Evolutionary conservation across 1,140 invertebrate species (phyloP).

Genomic region (Drosophila gunungcola): DNA sequence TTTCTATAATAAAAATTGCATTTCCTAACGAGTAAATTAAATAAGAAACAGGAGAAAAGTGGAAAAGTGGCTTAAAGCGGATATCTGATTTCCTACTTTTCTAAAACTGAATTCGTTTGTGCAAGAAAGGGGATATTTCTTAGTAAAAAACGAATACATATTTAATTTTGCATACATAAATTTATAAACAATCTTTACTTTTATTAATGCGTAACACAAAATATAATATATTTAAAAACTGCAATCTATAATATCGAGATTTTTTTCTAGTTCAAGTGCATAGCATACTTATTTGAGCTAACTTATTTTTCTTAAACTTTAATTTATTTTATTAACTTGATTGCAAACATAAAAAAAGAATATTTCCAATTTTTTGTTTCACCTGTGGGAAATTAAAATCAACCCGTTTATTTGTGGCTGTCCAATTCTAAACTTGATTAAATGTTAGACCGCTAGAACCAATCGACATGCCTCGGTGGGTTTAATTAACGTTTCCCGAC

Average conservation of each 20-base stretch:
- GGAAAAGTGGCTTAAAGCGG: constrained; percentile 54
- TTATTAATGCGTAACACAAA: no score
- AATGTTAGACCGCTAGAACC: constrained; percentile 8
- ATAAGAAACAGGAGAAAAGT: constrained; percentile 33
- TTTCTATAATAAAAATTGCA: constrained; percentile 67
- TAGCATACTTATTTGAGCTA: constrained; percentile 1
- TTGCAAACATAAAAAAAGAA: background rate
- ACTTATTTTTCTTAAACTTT: background rate
- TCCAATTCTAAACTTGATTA: constrained; percentile 27
- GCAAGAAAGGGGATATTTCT: background rate
- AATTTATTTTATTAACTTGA: background rate
- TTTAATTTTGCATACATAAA: no score
- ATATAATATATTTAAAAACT: no score
- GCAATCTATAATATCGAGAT: no score
- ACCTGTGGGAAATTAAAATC: constrained; percentile 21
- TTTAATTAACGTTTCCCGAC: constrained; percentile 37
- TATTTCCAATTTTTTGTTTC: constrained; percentile 2
- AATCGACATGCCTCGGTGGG: constrained; percentile 31
- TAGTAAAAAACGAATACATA: background rate
- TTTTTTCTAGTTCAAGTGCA: background rate
- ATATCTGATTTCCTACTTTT: background rate
- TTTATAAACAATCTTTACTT: no score
- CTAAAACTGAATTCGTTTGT: background rate
- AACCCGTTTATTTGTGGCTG: background rate
- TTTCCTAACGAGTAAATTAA: constrained; percentile 70